Evolutionary conservation across 2,797 vertebrate species (phyloP).

Genomic region (Lophius americanus): DNA sequence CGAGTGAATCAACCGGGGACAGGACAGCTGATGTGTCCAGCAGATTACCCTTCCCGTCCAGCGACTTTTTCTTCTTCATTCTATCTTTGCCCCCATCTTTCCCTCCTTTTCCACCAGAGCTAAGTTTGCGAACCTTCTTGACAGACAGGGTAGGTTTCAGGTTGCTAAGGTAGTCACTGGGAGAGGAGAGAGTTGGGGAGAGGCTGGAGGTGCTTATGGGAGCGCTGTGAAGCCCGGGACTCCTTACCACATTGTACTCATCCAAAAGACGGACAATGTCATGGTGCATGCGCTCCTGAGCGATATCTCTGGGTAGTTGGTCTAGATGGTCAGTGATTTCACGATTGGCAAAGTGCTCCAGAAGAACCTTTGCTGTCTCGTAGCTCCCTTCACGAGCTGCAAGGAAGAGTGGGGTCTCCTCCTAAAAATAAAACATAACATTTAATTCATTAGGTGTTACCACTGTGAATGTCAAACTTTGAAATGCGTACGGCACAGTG

Average conservation of each 20-base stretch:
- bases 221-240: conserved; percentile 87
- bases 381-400: conserved; percentile 97
- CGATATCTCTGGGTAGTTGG: conserved; percentile 94
- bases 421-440: conserved; percentile 74
- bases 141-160: conserved; percentile 86
- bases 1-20: conserved; percentile 94
- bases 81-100: conserved; percentile 92
- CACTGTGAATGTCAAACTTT: neutral
- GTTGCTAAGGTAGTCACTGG: conserved; percentile 90
- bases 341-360: conserved; percentile 96
- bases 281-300: conserved; percentile 97
- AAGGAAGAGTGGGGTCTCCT: conserved; percentile 96
- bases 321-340: conserved; percentile 99
- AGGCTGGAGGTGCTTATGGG: conserved; percentile 83
- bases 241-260: conserved; percentile 93
- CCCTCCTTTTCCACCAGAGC: conserved; percentile 86
- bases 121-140: conserved; percentile 94
- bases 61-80: conserved; percentile 90
- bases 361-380: conserved; percentile 93
- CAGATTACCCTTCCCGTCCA: conserved; percentile 89
- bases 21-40: conserved; percentile 89
- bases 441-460: neutral
- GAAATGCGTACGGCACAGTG: neutral
- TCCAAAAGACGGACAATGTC: conserved; percentile 96
- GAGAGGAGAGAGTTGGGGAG: conserved; percentile 94